These are phyloP conservation scores for Parapristionchus giblindavisi DNA, from an alignment of 2,888 invertebrate genomes.

Conservation along the genomic window DNA sequence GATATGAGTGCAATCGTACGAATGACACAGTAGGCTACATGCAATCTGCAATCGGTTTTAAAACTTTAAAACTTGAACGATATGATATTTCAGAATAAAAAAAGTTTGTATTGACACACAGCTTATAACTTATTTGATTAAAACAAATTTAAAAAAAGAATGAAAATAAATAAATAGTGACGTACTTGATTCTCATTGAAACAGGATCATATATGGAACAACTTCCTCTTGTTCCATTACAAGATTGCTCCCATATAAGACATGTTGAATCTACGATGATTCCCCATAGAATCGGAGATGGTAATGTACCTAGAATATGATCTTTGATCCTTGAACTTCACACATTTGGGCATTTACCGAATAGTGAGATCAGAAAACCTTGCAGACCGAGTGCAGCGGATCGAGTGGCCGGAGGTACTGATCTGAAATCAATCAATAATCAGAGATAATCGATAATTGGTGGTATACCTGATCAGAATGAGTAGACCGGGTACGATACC, in stretches of 20 bases:
- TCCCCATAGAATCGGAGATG: constrained; percentile 71
- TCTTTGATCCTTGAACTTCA: not conserved
- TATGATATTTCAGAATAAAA: no score
- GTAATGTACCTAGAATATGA: constrained; percentile 65
- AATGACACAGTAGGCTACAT: constrained; percentile 59
- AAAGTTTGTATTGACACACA: no score
- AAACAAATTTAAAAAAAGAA: no score
- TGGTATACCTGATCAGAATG: constrained; percentile 33
- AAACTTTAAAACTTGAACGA: not conserved
- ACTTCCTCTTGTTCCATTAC: constrained; percentile 64
- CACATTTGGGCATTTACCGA: constrained; percentile 45
- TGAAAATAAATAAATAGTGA: constrained; percentile 25
- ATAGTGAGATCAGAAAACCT: constrained; percentile 64
- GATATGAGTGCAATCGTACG: constrained; percentile 60
- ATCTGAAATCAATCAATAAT: constrained; percentile 45
- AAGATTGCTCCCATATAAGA: constrained; percentile 70
- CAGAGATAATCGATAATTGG: not conserved
- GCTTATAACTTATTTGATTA: no score
- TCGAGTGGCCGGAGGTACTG: constrained; percentile 64
- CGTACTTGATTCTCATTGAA: constrained; percentile 59
- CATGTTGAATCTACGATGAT: constrained; percentile 71
- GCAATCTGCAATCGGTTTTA: constrained; percentile 55
- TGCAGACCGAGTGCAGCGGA: constrained; percentile 66
- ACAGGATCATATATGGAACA: constrained; percentile 71
- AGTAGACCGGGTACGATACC: constrained; percentile 54